phyloP scores from a whole-genome alignment of 2,888 invertebrate species.

The Netelia virgata region DNA sequence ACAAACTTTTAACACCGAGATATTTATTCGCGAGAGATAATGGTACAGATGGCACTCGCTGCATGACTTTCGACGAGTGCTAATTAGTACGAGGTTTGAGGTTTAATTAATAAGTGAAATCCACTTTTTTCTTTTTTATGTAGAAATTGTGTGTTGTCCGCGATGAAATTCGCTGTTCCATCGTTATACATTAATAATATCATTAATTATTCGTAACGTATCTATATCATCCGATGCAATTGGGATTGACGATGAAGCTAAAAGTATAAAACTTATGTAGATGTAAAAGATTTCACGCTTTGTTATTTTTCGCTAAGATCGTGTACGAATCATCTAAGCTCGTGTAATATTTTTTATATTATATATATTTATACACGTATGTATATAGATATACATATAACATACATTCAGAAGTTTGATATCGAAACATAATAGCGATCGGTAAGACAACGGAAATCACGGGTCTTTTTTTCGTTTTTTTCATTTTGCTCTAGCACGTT shows the following conservation, averaged over 20 bases:
- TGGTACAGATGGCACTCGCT: too few species aligned
- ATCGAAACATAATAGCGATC: not conserved
- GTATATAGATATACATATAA: not conserved
- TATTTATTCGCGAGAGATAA: too few species aligned
- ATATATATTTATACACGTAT: not conserved
- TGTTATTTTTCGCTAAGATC: slow-evolving; percentile 10
- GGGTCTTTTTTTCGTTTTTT: slow-evolving; percentile 5
- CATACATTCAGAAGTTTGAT: not conserved
- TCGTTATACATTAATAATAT: slow-evolving; percentile 43
- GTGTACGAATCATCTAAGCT: not conserved
- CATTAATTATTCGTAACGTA: slow-evolving; percentile 41
- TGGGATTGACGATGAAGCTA: slow-evolving; percentile 18
- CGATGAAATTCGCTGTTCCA: slow-evolving; percentile 36
- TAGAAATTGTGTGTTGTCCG: slow-evolving; percentile 46
- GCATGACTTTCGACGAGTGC: too few species aligned
- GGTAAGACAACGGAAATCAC: not conserved
- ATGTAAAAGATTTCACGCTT: slow-evolving; percentile 8
- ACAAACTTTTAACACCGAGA: not conserved
- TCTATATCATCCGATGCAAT: slow-evolving; percentile 39
- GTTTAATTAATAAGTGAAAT: not conserved
- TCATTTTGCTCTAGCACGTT: slow-evolving; percentile 13
- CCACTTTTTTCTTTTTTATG: not conserved
- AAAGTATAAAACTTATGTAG: not conserved
- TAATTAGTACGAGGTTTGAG: not conserved
- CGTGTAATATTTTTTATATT: not conserved